phyloP scores from a whole-genome alignment of 1,140 invertebrate species.

The Bombus haemorrhoidalis region DNA sequence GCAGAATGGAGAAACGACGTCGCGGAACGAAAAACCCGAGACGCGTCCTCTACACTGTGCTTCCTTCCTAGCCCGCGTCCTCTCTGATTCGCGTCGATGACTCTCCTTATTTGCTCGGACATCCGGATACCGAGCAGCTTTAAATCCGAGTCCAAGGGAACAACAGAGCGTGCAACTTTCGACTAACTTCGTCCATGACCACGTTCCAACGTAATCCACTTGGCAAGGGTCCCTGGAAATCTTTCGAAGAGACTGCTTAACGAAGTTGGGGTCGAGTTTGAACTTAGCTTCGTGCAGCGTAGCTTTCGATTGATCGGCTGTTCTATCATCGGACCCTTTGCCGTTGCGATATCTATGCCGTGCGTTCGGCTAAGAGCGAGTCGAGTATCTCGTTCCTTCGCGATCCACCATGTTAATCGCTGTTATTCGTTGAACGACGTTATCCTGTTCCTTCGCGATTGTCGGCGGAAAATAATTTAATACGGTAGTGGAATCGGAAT shows the following conservation, averaged over 20 bases:
- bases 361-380: neutral
- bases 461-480: neutral
- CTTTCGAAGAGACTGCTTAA: constrained; percentile 56
- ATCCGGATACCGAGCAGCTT: constrained; percentile 41
- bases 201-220: constrained; percentile 65
- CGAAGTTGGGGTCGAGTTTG: constrained; percentile 54
- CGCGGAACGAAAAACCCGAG: neutral
- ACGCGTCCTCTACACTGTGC: neutral
- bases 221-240: constrained; percentile 49
- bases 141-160: constrained; percentile 38
- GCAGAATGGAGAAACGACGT: too few species aligned
- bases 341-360: neutral
- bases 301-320: neutral
- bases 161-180: constrained; percentile 60
- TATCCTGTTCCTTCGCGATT: neutral
- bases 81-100: constrained; percentile 35
- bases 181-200: constrained; percentile 48
- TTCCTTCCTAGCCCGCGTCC: neutral
- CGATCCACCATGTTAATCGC: neutral
- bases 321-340: neutral
- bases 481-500: neutral
- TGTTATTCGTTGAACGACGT: neutral
- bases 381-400: neutral
- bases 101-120: constrained; percentile 58
- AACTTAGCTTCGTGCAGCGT: constrained; percentile 22